Conservation (phyloP, 2,888 invertebrate species). For the Archips crataeganus region DNA sequence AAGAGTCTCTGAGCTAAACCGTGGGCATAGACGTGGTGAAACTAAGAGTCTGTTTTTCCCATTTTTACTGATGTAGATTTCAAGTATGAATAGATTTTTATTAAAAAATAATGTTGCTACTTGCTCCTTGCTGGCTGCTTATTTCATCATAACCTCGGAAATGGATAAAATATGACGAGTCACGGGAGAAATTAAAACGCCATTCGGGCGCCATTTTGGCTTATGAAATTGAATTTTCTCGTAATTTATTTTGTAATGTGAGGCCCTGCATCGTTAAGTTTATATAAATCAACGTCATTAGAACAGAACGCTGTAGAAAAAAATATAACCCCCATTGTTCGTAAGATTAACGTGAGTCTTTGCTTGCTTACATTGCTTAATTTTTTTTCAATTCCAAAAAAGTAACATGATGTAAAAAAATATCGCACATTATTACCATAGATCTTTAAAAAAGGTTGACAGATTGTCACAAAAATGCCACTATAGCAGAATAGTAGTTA, state of each 20-base stretch:
- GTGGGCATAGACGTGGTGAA: too few relatives aligned
- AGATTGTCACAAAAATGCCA: too few relatives aligned
- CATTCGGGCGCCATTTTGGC: conserved; percentile 26
- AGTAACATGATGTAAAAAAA: too few relatives aligned
- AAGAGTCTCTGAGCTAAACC: too few relatives aligned
- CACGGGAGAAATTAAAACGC: conserved; percentile 36
- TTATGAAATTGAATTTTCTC: conserved; percentile 14
- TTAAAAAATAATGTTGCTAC: conserved; percentile 15
- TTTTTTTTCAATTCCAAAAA: neutral
- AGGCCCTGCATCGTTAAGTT: neutral
- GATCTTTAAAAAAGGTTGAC: too few relatives aligned
- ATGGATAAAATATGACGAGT: conserved; percentile 35
- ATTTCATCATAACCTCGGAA: conserved; percentile 23
- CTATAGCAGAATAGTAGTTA: too few relatives aligned
- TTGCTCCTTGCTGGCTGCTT: conserved; percentile 1
- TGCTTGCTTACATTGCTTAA: too few relatives aligned
- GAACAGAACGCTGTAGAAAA: neutral
- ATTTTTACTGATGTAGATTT: neutral
- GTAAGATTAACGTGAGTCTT: too few relatives aligned
- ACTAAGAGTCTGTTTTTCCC: too few relatives aligned
- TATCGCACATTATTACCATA: too few relatives aligned
- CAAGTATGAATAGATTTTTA: neutral
- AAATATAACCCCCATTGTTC: neutral
- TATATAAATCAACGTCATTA: conserved; percentile 2
- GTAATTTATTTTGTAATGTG: neutral